Evolutionary conservation across 2,797 vertebrate genomes (phyloP), one percentile per base, ranked within the genome.

Genomic region (Poeciliopsis presidionis): DNA sequence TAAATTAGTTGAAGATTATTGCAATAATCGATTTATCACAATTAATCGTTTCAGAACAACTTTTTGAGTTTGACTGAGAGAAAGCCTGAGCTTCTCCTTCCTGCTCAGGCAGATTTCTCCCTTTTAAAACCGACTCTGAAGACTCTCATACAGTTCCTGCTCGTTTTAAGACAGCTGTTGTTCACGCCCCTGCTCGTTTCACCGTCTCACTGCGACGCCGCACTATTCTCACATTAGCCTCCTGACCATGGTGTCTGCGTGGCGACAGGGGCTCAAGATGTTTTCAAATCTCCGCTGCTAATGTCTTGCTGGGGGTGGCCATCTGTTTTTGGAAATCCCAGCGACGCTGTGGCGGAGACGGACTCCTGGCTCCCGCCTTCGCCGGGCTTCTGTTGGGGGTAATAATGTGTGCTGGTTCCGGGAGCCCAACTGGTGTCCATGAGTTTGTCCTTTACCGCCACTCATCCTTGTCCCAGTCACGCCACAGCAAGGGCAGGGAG

Each of bases 291-390:
- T 94, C 91, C 63, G 89, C 92, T 80, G 89, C 94, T 93, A 91
- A 94, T 94, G 93, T 95, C 94, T 93, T 92, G 93, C 93, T 93
- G 94, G 90, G 94, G 94, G 84, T 86, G 90, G 90, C 95, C 94
- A 95, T 95, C 95, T 95, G 94, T 91, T 94, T 94, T 84, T 82
- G 86, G 87, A 80, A 90, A 91, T 92, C 94, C 92, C 93, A 90
- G 74, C 85, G 84, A 87, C 86, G 88, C 87, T 72, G 85, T 74
- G 88, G 86, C 85, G 76, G 79, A 78, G 86, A 82, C 77, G 65
- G 81, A 81, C 84, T 90, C 85, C 87, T 90, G 90, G 88, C 90
- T 82, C 79, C 83, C 7, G 73, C 79, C 87, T 57, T 79, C 83
- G 5, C 90, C 74, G 74, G 36, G 83, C 86, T 90, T 90, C 89